Evolutionary conservation across 2,797 vertebrate genomes (phyloP).

Genomic region (Sternarchorhynchus goeldii): DNA sequence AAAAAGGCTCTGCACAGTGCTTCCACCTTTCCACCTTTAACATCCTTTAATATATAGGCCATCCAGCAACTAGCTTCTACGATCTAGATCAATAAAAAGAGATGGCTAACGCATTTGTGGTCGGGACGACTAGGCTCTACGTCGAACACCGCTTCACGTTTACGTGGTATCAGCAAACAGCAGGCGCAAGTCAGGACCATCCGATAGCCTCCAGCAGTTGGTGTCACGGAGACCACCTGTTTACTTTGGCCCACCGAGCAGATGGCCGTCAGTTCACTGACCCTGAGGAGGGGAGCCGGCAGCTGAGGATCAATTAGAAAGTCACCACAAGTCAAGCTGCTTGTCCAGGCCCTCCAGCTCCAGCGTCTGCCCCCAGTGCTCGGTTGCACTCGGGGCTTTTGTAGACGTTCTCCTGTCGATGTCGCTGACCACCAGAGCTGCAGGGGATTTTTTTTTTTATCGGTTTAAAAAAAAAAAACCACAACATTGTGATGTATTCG

Average conservation of each 20-base stretch:
- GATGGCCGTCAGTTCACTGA: constrained; percentile 51
- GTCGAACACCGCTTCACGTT: not conserved
- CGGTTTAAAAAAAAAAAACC: no score
- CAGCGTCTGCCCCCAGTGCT: not conserved
- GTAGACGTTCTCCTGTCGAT: not conserved
- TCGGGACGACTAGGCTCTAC: not conserved
- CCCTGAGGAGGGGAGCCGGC: constrained; percentile 43
- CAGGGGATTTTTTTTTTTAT: no score
- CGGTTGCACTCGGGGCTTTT: constrained; percentile 1
- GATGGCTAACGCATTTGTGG: not conserved
- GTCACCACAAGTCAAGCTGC: constrained; percentile 40
- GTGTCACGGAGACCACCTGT: constrained; percentile 64
- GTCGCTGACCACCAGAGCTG: no score
- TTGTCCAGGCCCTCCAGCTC: constrained; percentile 13
- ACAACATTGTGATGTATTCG: not conserved
- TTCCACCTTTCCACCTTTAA: no score
- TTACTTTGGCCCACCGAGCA: constrained; percentile 63
- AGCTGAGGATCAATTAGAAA: constrained; percentile 56
- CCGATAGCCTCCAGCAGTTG: constrained; percentile 52
- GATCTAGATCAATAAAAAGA: no score
- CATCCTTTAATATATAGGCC: no score
- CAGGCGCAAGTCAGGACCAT: constrained; percentile 24
- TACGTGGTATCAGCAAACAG: constrained; percentile 22
- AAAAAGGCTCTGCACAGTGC: no score
- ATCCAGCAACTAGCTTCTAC: no score